These are phyloP conservation scores for Lumbricus terrestris DNA, from an alignment of 2,888 invertebrate genomes.

Conservation along the genomic window DNA sequence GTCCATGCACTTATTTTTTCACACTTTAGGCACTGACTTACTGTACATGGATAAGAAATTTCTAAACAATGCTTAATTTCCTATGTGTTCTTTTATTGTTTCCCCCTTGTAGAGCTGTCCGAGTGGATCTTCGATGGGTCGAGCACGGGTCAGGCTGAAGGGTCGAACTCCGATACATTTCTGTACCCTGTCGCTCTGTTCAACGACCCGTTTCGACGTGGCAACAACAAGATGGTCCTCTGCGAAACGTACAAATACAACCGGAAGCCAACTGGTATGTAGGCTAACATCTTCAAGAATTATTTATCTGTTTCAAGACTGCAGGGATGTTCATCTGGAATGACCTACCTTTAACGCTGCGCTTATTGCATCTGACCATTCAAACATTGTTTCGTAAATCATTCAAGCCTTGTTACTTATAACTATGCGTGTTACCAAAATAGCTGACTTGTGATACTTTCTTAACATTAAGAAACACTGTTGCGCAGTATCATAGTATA, in stretches of 20 bases:
- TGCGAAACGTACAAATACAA: conserved; percentile 82
- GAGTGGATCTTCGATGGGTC: conserved; percentile 60
- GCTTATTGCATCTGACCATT: too few relatives aligned
- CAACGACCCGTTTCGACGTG: conserved; percentile 85
- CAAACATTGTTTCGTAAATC: too few relatives aligned
- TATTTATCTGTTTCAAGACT: too few relatives aligned
- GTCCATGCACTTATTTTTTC: too few relatives aligned
- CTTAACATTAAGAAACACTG: background rate
- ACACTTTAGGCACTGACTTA: too few relatives aligned
- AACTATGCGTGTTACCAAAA: too few relatives aligned
- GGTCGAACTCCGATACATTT: conserved; percentile 72
- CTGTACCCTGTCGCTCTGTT: conserved; percentile 85
- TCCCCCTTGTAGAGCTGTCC: conserved; percentile 50
- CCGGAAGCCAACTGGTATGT: conserved; percentile 78
- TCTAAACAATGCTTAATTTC: too few relatives aligned
- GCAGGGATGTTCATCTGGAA: too few relatives aligned
- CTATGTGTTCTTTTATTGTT: background rate
- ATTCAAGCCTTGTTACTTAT: too few relatives aligned
- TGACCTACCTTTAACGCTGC: too few relatives aligned
- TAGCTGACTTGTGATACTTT: too few relatives aligned
- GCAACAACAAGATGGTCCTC: conserved; percentile 83
- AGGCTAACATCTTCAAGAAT: conserved; percentile 36
- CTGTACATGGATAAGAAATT: too few relatives aligned
- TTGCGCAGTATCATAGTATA: background rate
- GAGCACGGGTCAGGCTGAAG: conserved; percentile 59